These are phyloP conservation scores for Brachyalestes nurse DNA, from an alignment of 2,797 vertebrate species.

Conservation along the genomic window DNA sequence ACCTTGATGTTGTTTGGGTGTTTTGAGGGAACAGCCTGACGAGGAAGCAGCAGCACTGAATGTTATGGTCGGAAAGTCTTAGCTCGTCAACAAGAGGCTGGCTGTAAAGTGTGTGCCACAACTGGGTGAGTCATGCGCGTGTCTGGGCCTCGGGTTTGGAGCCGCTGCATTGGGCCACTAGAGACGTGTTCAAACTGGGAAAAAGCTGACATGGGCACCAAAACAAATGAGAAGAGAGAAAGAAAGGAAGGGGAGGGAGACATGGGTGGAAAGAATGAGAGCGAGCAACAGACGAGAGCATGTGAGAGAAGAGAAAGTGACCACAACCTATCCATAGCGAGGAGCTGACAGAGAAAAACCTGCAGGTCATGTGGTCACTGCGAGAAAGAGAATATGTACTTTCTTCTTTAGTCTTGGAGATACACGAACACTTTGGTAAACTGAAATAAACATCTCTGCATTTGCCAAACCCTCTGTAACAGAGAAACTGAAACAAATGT, in stretches of 20 bases:
- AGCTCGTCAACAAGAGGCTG: conserved; percentile 17
- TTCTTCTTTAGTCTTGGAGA: not conserved
- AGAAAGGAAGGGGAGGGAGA: not conserved
- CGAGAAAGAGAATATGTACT: not conserved
- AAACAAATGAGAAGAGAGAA: conserved; percentile 6
- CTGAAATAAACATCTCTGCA: not conserved
- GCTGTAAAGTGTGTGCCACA: conserved; percentile 40
- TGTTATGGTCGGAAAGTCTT: conserved; percentile 15
- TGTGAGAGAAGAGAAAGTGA: not conserved
- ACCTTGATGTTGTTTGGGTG: conserved; percentile 17
- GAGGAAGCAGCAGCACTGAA: conserved; percentile 1
- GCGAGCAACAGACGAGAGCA: not conserved
- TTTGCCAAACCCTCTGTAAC: not conserved
- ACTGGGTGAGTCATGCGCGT: conserved; percentile 35
- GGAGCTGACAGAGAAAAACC: conserved; percentile 10
- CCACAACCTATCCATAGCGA: not conserved
- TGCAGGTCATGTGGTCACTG: not conserved
- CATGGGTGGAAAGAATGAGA: not conserved
- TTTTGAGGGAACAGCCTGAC: conserved; percentile 2
- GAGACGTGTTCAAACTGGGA: conserved; percentile 26
- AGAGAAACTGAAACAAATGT: not conserved
- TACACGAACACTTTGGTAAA: not conserved
- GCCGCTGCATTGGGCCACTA: not conserved
- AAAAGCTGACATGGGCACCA: conserved; percentile 29
- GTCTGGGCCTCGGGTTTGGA: not conserved